phyloP scores from a whole-genome alignment of 2,113 vertebrate species.

The Aphelocoma coerulescens region DNA sequence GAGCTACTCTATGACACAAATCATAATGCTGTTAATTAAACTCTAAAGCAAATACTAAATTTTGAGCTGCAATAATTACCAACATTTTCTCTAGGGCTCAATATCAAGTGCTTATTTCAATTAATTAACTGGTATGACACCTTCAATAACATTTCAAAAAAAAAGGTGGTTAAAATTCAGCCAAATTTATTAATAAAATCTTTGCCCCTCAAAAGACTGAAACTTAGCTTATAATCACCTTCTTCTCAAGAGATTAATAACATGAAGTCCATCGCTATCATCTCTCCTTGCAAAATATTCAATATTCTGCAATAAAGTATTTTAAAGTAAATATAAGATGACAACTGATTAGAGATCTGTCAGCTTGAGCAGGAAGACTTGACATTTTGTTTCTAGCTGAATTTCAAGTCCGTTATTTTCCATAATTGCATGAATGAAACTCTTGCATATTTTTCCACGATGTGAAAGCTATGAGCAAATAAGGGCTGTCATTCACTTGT shows the following conservation, averaged over 20 bases:
- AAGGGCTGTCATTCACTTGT: conserved; percentile 23
- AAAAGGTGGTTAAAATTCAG: not conserved
- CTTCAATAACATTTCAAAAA: not conserved
- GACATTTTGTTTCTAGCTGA: conserved; percentile 33
- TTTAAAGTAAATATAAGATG: conserved; percentile 35
- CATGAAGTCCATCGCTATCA: not conserved
- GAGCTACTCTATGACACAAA: not conserved
- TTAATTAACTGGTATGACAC: not conserved
- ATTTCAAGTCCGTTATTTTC: conserved; percentile 37
- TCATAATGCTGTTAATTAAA: conserved; percentile 19
- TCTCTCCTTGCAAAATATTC: conserved; percentile 24
- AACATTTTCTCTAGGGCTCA: not conserved
- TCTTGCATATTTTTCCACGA: not conserved
- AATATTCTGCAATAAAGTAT: conserved; percentile 24
- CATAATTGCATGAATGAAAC: conserved; percentile 54
- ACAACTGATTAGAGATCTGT: conserved; percentile 58
- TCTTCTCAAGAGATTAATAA: conserved; percentile 5
- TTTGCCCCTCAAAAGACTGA: not conserved
- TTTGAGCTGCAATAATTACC: not conserved
- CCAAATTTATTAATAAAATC: not conserved
- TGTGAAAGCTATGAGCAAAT: not conserved
- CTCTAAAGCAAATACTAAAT: not conserved
- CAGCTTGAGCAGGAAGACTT: conserved; percentile 31
- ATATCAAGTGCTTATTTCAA: not conserved
- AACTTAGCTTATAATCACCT: conserved; percentile 4